Evolutionary conservation across 1,140 invertebrate species (phyloP), one percentile per base, ranked within the genome.

Genomic region (Ladona fulva): DNA sequence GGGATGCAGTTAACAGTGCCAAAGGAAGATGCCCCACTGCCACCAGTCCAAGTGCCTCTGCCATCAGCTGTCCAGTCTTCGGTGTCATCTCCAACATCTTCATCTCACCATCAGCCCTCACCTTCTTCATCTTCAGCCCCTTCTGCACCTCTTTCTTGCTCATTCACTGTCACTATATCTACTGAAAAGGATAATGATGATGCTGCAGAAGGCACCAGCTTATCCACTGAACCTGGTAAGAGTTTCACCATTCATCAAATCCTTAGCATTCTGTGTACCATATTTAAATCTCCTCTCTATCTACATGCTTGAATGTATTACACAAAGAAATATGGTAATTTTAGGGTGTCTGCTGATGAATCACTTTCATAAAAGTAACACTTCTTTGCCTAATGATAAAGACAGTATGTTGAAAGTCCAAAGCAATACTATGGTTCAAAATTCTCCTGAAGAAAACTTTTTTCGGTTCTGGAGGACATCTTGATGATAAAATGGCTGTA

Each of bases 11-110:
- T 88, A 0, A 84, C 84, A 0, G 86, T 87, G 42, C 86, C 87
- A 11, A 87, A 86, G 79, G 87, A 88, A 80, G 87, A 87, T 80
- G 87, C 87, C 16, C 86, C 86, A 16, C 85, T 84, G 0, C 86
- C 82, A 16, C 52, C 52, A 66, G n/a, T 66, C 12, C 52, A 66
- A 66, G 52, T 66, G 25, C 75, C 75, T 37, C 19, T 76, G 5
- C 75, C 25, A 42, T 66, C 52, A 66, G n/a, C n/a, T 22, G n/a
- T 66, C 52, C 52, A 66, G 16, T 19, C 52, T 3, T 6, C 3
- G 1, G 12, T 22, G 14, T 66, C 52, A 22, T 19, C 52, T 66
- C 29, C 29, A 1, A 22, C 52, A 66, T 66, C 52, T 22, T 66
- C 52, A 19, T 16, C 52, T 22, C 52, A 19, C 3, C n/a, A 66